Evolutionary conservation across 2,888 invertebrate genomes (phyloP), one percentile per base, ranked within the genome.

Genomic region (Sericinus montela): DNA sequence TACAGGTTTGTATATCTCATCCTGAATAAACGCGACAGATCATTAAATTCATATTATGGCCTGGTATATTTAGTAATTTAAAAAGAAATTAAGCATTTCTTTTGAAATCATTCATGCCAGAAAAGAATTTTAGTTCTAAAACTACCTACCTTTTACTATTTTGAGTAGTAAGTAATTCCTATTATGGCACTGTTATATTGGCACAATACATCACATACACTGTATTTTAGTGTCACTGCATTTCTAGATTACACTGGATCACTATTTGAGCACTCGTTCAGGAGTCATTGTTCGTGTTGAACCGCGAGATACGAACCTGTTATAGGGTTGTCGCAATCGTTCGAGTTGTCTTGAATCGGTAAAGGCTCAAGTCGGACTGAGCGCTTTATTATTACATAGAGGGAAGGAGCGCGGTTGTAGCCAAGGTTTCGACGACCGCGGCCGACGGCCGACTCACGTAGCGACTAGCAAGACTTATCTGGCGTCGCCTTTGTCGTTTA

Each of bases 141-240:
- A 30, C 38, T 60, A 68, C 84, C 70, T 63, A 85, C 85, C 77
- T 83, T 72, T 68, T 65, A 58, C 62, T 63, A 69, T 64, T 62
- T 64, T 67, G 69, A 65, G 56, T 67, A 59, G 70, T 63, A 74
- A 53, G 63, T 68, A 69, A 71, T 65, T 71, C 77, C 72, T 71
- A 72, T 62, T 79, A 80, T 80, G 80, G 75, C 83, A 85, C 82
- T 70, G 65, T 63, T 64, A 67, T 67, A 56, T 74, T 80, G 72
- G 75, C 86, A 85, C 87, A 76, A 77, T 75, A 80, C 86, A 86
- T 86, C 83, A 86, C 86, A 86, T 75, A 72, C 84, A 82, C 83
- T 72, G 11, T 7, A 75, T 64, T 62, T 69, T 73, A 69, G 67
- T 74, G 69, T 78, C 80, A 80, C 81, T 76, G 63, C 59, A 68